These are phyloP conservation scores for Trilocha varians DNA, from an alignment of 2,888 invertebrate genomes.

Conservation along the genomic window DNA sequence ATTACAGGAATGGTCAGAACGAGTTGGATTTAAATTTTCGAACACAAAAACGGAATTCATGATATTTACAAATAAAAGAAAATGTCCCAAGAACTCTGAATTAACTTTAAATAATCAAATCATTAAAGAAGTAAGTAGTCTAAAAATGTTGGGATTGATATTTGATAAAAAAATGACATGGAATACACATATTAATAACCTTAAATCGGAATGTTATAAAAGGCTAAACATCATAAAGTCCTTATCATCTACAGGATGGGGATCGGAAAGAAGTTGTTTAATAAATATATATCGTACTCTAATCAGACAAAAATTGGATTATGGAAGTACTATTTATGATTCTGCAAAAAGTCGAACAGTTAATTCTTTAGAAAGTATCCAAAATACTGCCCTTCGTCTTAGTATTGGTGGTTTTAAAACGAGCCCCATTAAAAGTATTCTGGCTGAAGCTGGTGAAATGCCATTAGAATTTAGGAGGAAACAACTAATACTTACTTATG, in stretches of 20 bases:
- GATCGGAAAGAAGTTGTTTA: slow-evolving; percentile 8
- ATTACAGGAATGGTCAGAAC: slow-evolving; percentile 1
- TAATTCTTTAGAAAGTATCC: too few relatives aligned
- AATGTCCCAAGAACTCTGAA: not conserved
- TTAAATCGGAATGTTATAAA: slow-evolving; percentile 11
- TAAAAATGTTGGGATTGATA: slow-evolving; percentile 9
- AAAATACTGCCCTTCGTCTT: too few relatives aligned
- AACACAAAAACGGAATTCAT: slow-evolving; percentile 11
- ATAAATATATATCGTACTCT: slow-evolving; percentile 7
- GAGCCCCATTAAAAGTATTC: too few relatives aligned
- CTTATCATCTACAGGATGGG: slow-evolving; percentile 8
- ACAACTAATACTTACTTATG: too few relatives aligned
- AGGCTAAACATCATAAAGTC: slow-evolving; percentile 9
- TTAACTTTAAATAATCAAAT: slow-evolving; percentile 1
- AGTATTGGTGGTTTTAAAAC: too few relatives aligned
- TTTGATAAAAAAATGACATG: slow-evolving; percentile 10
- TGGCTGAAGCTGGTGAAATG: too few relatives aligned
- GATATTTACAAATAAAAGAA: slow-evolving; percentile 6
- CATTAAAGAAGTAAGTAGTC: slow-evolving; percentile 8
- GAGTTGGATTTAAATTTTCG: slow-evolving; percentile 10
- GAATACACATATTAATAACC: slow-evolving; percentile 7
- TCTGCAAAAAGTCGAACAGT: slow-evolving; percentile 7
- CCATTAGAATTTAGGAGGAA: too few relatives aligned
- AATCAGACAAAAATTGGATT: slow-evolving; percentile 11
- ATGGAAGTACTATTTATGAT: slow-evolving; percentile 9